Conservation (phyloP, 1,140 invertebrate genomes). For the Ceratina japonica region DNA sequence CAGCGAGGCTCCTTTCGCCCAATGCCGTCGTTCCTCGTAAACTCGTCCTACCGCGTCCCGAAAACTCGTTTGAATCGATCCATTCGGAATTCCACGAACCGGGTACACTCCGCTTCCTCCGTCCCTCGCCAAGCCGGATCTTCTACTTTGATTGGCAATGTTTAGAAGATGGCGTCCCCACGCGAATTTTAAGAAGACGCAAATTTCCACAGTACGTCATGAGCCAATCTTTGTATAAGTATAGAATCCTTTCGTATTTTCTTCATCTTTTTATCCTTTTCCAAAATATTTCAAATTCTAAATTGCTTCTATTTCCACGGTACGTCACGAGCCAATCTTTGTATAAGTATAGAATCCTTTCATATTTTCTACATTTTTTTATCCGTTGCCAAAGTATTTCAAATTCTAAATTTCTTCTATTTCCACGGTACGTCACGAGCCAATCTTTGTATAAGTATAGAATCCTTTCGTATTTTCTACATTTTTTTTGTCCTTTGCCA, state of each 20-base stretch:
- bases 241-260: background rate
- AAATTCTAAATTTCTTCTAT: no score
- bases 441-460: no score
- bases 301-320: background rate
- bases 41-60: slow-evolving; percentile 64
- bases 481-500: no score
- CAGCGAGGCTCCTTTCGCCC: slow-evolving; percentile 60
- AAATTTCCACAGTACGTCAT: slow-evolving; percentile 2
- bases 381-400: no score
- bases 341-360: background rate
- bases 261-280: background rate
- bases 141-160: slow-evolving; percentile 56
- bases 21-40: slow-evolving; percentile 67
- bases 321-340: no score
- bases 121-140: slow-evolving; percentile 5
- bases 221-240: no score
- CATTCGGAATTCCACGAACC: slow-evolving; percentile 60
- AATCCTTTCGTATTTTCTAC: background rate
- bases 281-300: no score
- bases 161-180: slow-evolving; percentile 44
- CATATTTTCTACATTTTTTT: background rate
- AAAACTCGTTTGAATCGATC: slow-evolving; percentile 67
- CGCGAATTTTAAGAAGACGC: slow-evolving; percentile 43
- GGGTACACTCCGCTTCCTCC: slow-evolving; percentile 48
- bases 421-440: background rate